A percentile compares a stretch with the other conserved stretches of the same genome.
phyloP scores from a whole-genome alignment of 2,888 invertebrate genomes.

The Spodoptera picta region DNA sequence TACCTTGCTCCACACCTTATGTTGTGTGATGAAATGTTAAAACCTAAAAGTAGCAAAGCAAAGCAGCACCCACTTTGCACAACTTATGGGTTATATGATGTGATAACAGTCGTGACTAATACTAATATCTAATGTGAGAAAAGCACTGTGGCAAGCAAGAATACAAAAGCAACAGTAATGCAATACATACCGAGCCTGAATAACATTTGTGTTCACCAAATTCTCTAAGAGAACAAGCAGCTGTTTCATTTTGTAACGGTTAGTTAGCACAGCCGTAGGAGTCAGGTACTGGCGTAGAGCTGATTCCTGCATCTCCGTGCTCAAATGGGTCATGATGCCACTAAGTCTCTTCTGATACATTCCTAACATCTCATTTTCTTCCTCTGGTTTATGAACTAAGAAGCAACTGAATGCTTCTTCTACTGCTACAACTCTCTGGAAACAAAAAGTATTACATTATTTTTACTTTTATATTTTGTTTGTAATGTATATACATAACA shows the following conservation, averaged over 20 bases:
- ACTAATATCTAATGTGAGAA: too few species aligned
- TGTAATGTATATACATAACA: not conserved
- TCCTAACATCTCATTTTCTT: slow-evolving; percentile 91
- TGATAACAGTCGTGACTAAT: too few species aligned
- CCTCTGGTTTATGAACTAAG: slow-evolving; percentile 92
- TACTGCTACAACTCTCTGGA: slow-evolving; percentile 93
- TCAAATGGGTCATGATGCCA: slow-evolving; percentile 90
- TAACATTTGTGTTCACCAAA: slow-evolving; percentile 91
- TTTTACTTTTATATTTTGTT: slow-evolving; percentile 2
- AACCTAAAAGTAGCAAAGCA: too few species aligned
- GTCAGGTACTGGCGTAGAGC: slow-evolving; percentile 93
- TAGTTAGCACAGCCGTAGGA: slow-evolving; percentile 92
- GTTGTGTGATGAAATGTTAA: too few species aligned
- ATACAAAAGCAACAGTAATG: not conserved
- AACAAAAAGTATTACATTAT: slow-evolving; percentile 40
- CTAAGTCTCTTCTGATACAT: slow-evolving; percentile 92
- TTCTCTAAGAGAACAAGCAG: slow-evolving; percentile 93
- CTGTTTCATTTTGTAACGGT: slow-evolving; percentile 92
- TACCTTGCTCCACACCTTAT: too few species aligned
- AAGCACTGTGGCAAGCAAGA: slow-evolving; percentile 15
- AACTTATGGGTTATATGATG: too few species aligned
- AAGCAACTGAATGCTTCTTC: slow-evolving; percentile 97
- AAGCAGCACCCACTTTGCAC: too few species aligned
- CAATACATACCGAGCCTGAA: slow-evolving; percentile 91
- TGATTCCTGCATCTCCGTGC: slow-evolving; percentile 92